These are phyloP conservation scores for Alces alces DNA, from an alignment of 2,113 vertebrate species.

Conservation along the genomic window DNA sequence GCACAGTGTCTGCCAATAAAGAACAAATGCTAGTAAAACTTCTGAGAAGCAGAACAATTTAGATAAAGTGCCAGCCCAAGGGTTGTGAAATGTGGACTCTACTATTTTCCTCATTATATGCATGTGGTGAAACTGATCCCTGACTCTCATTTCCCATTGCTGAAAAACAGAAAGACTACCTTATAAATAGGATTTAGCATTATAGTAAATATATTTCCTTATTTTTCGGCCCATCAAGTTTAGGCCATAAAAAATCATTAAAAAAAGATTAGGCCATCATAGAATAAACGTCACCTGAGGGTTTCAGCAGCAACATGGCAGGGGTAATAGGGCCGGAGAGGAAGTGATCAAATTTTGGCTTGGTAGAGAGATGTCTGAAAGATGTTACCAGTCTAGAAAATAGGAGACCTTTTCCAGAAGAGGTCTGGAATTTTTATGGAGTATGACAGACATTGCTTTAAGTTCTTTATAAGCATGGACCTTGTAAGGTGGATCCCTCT, in stretches of 20 bases:
- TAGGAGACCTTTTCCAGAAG: neutral
- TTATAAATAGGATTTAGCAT: neutral
- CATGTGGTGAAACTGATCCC: neutral
- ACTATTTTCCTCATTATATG: neutral
- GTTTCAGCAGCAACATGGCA: neutral
- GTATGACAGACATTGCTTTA: neutral
- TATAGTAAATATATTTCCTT: neutral
- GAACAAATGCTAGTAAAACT: neutral
- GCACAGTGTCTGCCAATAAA: neutral
- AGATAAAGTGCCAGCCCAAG: neutral
- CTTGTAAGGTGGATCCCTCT: neutral
- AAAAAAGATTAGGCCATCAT: neutral
- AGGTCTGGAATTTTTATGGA: neutral
- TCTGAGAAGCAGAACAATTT: neutral
- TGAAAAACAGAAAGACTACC: neutral
- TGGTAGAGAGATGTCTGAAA: neutral
- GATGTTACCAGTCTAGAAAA: neutral
- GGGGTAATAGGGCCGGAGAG: accelerated
- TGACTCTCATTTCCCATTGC: neutral
- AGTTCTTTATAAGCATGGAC: neutral
- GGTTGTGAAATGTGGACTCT: neutral
- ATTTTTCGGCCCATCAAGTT: neutral
- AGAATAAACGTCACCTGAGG: neutral
- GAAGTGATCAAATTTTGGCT: neutral
- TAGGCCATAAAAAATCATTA: neutral